A percentile compares a stretch with the other conserved stretches of the same genome.
These are phyloP conservation scores for Scotopteryx bipunctaria DNA, from an alignment of 2,888 invertebrate species.

Conservation along the genomic window DNA sequence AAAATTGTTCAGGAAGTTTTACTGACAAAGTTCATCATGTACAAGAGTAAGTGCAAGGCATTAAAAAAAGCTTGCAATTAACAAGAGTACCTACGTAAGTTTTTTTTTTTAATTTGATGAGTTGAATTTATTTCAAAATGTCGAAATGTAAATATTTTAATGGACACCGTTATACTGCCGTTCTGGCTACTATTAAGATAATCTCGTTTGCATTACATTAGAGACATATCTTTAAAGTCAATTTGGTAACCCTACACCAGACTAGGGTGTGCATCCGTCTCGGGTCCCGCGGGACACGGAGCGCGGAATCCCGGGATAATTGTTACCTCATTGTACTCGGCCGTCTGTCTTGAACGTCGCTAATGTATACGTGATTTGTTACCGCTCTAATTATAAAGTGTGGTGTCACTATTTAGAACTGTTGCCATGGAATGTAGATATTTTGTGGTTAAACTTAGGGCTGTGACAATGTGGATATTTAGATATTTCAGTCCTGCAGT, in stretches of 20 bases:
- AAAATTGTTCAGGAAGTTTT: too few species aligned
- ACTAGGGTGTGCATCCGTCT: constrained; percentile 46
- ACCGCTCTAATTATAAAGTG: constrained; percentile 37
- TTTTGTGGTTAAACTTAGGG: too few species aligned
- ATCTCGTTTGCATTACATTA: neutral
- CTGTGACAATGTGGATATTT: too few species aligned
- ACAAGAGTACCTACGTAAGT: too few species aligned
- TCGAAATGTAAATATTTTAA: too few species aligned
- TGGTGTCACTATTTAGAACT: constrained; percentile 28
- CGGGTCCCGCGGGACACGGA: constrained; percentile 42
- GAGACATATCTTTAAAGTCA: neutral
- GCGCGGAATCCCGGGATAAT: constrained; percentile 58
- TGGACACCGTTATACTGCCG: too few species aligned
- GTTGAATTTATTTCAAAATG: too few species aligned
- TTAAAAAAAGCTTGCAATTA: too few species aligned
- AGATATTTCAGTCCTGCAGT: neutral
- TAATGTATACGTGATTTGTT: constrained; percentile 73
- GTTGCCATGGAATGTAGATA: neutral
- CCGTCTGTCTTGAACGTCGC: constrained; percentile 64
- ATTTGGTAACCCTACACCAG: constrained; percentile 26
- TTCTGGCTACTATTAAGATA: too few species aligned
- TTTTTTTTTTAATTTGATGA: too few species aligned
- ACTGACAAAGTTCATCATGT: too few species aligned
- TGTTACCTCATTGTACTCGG: constrained; percentile 64
- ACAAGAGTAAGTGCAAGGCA: too few species aligned